Conservation (phyloP, 2,113 vertebrate genomes). For the Salvelinus alpinus region DNA sequence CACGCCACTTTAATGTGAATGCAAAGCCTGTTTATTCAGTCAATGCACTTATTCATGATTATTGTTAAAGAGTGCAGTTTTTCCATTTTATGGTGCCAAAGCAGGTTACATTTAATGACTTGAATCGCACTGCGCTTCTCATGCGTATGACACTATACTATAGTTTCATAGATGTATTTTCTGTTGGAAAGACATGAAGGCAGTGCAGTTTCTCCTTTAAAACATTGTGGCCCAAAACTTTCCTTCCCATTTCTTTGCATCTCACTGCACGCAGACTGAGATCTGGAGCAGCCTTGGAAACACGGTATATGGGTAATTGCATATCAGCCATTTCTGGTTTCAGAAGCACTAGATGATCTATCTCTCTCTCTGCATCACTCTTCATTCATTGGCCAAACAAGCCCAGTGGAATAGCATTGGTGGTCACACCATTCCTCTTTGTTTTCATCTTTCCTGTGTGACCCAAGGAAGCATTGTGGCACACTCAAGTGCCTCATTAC, state of each 20-base stretch:
- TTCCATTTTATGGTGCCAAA: conserved; percentile 1
- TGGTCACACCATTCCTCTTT: conserved; percentile 47
- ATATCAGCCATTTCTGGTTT: neutral
- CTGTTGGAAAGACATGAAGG: neutral
- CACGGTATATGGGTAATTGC: neutral
- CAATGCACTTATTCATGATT: conserved; percentile 13
- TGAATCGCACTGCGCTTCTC: conserved; percentile 10
- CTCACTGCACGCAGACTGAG: neutral
- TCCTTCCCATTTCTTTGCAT: neutral
- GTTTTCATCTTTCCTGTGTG: conserved; percentile 70
- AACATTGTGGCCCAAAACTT: neutral
- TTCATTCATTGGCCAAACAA: conserved; percentile 47
- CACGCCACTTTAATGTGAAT: neutral
- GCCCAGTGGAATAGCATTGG: conserved; percentile 35
- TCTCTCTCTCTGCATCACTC: conserved; percentile 22
- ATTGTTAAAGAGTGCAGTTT: conserved; percentile 29
- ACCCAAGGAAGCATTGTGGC: conserved; percentile 64
- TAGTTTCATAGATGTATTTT: neutral
- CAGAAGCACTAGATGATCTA: neutral
- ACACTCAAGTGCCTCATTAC: conserved; percentile 62
- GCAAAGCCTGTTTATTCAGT: neutral
- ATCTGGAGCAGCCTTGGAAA: neutral
- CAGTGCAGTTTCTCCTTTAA: neutral
- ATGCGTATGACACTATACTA: conserved; percentile 17
- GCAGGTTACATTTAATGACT: conserved; percentile 13